A percentile compares a stretch with the other conserved stretches of the same genome.
Conservation (phyloP, 2,888 invertebrate species). For the Steinernema hermaphroditum region DNA sequence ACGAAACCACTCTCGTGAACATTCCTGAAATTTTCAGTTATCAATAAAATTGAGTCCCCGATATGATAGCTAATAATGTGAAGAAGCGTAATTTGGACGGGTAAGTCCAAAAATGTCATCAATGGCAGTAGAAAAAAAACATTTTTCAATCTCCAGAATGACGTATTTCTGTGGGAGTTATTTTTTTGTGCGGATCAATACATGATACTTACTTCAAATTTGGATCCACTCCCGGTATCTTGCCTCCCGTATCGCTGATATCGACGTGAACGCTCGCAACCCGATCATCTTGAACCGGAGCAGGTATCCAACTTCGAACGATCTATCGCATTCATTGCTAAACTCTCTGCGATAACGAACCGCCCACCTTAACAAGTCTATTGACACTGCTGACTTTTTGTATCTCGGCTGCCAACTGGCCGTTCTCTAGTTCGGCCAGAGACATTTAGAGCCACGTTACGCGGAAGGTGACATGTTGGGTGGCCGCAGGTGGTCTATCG, state of each 20-base stretch:
- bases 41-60: no score
- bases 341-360: neutral
- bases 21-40: neutral
- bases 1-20: constrained; percentile 8
- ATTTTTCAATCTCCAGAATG: no score
- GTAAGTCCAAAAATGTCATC: no score
- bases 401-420: constrained; percentile 6
- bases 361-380: constrained; percentile 1
- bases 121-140: no score
- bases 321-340: neutral
- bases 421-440: constrained; percentile 15
- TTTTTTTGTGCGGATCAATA: no score
- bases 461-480: constrained; percentile 5
- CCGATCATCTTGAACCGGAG: neutral
- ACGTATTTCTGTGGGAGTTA: no score
- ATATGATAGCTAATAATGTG: no score
- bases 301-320: constrained; percentile 13
- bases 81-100: no score
- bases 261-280: constrained; percentile 17
- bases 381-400: constrained; percentile 8
- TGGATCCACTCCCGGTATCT: neutral
- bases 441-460: constrained; percentile 10
- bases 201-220: neutral
- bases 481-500: constrained; percentile 5
- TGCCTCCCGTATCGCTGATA: constrained; percentile 9